phyloP scores from a whole-genome alignment of 2,888 invertebrate species.

The Bombylius discolor region DNA sequence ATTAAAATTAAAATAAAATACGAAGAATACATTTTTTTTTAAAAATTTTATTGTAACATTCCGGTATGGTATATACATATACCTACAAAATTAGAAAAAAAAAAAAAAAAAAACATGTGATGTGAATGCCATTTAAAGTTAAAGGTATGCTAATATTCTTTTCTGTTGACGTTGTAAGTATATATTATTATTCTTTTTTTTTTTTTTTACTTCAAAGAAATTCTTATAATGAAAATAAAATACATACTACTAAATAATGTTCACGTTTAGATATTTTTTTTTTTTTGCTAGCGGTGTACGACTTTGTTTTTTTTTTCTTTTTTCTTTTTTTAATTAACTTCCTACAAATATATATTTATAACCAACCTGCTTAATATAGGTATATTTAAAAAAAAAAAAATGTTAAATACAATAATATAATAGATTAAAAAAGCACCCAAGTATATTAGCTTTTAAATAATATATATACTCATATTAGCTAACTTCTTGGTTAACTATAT shows the following conservation, averaged over 20 bases:
- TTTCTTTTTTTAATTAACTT: background rate
- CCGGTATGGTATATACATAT: no score
- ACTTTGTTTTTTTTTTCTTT: background rate
- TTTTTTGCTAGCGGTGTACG: background rate
- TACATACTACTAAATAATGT: background rate
- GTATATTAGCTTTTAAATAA: no score
- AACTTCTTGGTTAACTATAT: no score
- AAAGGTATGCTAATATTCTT: background rate
- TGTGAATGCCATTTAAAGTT: background rate
- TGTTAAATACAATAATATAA: no score
- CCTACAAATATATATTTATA: background rate
- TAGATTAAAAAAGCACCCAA: no score
- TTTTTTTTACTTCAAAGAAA: background rate
- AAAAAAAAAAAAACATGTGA: no score
- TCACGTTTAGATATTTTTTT: no score
- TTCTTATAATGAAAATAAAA: background rate
- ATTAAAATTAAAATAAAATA: no score
- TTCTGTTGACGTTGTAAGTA: background rate
- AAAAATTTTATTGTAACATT: no score
- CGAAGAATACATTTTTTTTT: no score
- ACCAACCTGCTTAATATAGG: background rate
- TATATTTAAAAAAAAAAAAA: background rate
- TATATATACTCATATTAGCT: no score
- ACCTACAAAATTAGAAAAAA: no score
- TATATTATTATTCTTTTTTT: background rate